Evolutionary conservation across 2,113 vertebrate species (phyloP).

Genomic region (Nestor notabilis): DNA sequence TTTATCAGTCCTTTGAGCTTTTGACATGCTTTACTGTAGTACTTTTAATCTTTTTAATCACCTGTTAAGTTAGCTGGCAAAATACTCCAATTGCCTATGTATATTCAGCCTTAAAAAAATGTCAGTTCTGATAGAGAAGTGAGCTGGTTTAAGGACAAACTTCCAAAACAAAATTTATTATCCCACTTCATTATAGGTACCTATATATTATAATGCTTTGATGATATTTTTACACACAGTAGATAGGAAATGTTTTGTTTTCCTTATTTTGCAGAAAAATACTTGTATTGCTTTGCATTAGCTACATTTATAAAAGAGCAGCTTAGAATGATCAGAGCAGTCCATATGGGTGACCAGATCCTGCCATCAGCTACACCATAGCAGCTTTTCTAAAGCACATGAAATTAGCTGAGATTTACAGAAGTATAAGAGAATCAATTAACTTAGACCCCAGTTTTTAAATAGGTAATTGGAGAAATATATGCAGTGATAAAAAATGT

Average conservation of each 20-base stretch:
- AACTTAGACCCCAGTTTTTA: background rate
- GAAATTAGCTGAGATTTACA: slow-evolving; percentile 39
- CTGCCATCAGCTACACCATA: background rate
- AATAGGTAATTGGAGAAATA: slow-evolving; percentile 40
- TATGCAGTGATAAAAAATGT: slow-evolving; percentile 6
- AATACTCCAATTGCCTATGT: background rate
- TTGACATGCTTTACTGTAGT: background rate
- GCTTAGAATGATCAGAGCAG: background rate
- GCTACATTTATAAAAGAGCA: background rate
- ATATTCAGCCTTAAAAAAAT: background rate
- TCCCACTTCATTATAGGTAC: background rate
- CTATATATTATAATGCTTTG: background rate
- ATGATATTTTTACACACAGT: background rate
- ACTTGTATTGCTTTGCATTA: background rate
- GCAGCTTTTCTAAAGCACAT: background rate
- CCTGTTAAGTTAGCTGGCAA: background rate
- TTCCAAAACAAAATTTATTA: background rate
- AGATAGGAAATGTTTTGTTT: background rate
- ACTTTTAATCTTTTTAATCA: background rate
- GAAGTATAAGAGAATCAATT: slow-evolving; percentile 34
- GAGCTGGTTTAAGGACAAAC: background rate
- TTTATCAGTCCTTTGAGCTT: background rate
- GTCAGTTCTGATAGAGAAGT: background rate
- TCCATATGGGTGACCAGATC: background rate
- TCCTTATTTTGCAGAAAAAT: background rate